A percentile compares a stretch with the other conserved stretches of the same genome.
Evolutionary conservation across 2,888 invertebrate species (phyloP).

Genomic region (Magallana nippona): DNA sequence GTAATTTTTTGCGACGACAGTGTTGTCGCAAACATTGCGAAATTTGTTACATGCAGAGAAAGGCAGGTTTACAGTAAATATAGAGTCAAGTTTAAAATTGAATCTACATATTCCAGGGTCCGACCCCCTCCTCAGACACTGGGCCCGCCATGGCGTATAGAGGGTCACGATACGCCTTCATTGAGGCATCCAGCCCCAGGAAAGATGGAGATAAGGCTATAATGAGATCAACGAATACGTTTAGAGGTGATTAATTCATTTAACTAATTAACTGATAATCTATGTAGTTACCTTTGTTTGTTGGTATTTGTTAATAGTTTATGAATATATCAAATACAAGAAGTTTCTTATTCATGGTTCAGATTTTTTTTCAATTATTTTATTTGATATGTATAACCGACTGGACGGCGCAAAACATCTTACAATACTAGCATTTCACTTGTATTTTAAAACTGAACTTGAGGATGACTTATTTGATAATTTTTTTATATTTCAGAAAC

Average conservation of each 20-base stretch:
- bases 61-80: too few species aligned
- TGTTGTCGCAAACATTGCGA: too few species aligned
- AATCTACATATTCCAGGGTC: neutral
- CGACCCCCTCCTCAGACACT: neutral
- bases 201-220: neutral
- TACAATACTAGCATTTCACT: neutral
- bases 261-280: too few species aligned
- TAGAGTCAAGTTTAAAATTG: neutral
- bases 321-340: too few species aligned
- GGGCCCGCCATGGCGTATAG: neutral
- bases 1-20: too few species aligned
- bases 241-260: neutral
- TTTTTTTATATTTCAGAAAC: neutral
- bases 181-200: slow-evolving; percentile 14
- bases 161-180: neutral
- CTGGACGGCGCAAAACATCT: neutral
- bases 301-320: too few species aligned
- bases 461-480: too few species aligned
- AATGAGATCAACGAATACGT: neutral
- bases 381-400: too few species aligned
- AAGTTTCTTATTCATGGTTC: too few species aligned
- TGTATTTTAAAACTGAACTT: neutral
- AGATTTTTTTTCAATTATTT: too few species aligned
- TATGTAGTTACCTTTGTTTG: too few species aligned
- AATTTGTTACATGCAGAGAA: too few species aligned